Evolutionary conservation across 2,888 invertebrate genomes (phyloP).

Genomic region (Diadromus collaris): DNA sequence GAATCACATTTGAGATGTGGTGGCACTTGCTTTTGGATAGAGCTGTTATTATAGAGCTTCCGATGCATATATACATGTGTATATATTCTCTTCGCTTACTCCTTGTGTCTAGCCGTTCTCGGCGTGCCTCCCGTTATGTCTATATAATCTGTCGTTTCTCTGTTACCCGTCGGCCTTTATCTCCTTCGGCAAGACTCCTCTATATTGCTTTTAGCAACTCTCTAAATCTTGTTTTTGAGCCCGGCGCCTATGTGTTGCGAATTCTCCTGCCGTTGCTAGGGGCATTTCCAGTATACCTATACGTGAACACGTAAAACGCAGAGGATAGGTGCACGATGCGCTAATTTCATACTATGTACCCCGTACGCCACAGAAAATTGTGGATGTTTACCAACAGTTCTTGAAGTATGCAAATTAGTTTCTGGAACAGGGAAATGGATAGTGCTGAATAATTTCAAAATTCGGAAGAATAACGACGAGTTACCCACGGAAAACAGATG

Average conservation of each 20-base stretch:
- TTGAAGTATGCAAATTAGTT: constrained; percentile 6
- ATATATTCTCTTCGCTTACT: not conserved
- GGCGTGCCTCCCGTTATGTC: not conserved
- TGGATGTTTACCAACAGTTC: not conserved
- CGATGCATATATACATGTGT: not conserved
- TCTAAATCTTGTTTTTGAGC: constrained; percentile 7
- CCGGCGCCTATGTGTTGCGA: not conserved
- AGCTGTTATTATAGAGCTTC: constrained; percentile 11
- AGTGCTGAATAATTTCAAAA: not conserved
- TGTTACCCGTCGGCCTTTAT: not conserved
- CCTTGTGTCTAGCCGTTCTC: not conserved
- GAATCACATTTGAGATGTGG: constrained; percentile 16
- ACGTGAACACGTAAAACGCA: not conserved
- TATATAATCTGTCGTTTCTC: not conserved
- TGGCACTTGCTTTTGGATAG: constrained; percentile 10
- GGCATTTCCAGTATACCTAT: not conserved
- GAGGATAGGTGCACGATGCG: not conserved
- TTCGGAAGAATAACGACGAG: not conserved
- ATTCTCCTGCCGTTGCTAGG: not conserved
- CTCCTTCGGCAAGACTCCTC: not conserved
- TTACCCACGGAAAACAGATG: not conserved
- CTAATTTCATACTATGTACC: constrained; percentile 5
- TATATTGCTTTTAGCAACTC: constrained; percentile 13
- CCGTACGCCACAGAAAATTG: not conserved
- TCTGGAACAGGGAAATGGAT: not conserved